Evolutionary conservation across 30 jellyfish, hydroid and myxozoan species (phyloP), one percentile per base, ranked within the genome.

Genomic region (Cassiopea xamachana): DNA sequence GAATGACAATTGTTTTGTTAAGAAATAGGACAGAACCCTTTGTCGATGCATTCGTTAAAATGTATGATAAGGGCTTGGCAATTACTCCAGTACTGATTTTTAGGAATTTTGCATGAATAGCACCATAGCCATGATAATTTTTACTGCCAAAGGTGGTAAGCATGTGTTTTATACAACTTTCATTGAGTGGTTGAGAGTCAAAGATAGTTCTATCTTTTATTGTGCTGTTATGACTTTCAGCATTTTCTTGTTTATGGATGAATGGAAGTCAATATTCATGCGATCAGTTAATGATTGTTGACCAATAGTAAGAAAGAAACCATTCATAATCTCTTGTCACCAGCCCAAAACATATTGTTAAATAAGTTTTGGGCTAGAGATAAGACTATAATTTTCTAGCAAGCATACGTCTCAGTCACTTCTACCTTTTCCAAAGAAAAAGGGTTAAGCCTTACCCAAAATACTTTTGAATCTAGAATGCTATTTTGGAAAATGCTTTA

Each of bases 61-160:
- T 10, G 39, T 75, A 17, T 27, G 39, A 0, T 27, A 27, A 27
- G 39, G 39, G 39, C 39, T 27, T 27, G 39, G 39, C 39, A 27
- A 27, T 27, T 27, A 27, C 0, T 27, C 39, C 61, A 3, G 49
- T 68, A 75, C 59, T 16, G 84, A 75, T 39, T 46, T 75, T 75
- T 75, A 75, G 7, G 62, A 75, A 75, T 27, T 75, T 75, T 14
- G 84, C 84, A 75, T 46, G 16, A 16, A 75, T 75, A 43, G 49
- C 7, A 75, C 1, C 84, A 75, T 75, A 68, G 39, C 84, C 84
- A 43, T 15, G 27, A n/a, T 1, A 43, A 0, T 75, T 75, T 75
- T 75, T 75, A 55, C 64, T 69, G 78, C 8, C 0, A 18, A 69
- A 14, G 45, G 7, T 4, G 6, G 48, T 6, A 43, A 43, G 48